Conservation (phyloP, 2,888 invertebrate genomes). For the Eudemis profundana region DNA sequence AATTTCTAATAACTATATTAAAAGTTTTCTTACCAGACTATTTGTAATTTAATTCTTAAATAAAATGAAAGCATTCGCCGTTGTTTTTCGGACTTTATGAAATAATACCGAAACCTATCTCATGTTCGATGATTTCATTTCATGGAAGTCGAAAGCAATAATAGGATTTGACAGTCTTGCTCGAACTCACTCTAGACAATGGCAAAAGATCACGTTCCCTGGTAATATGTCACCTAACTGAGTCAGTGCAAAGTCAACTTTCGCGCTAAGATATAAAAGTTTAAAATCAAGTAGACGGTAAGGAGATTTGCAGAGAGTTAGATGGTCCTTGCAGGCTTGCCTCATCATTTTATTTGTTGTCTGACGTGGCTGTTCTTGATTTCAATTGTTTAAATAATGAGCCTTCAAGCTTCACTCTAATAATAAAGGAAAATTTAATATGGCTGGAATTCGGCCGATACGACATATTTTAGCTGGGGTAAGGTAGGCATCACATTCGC, state of each 20-base stretch:
- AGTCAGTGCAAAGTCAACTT: background rate
- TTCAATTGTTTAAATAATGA: constrained; percentile 36
- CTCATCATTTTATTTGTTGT: constrained; percentile 21
- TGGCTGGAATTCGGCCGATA: background rate
- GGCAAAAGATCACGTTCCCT: background rate
- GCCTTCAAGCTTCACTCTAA: constrained; percentile 9
- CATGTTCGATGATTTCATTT: constrained; percentile 8
- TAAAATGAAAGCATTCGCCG: background rate
- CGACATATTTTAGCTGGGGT: background rate
- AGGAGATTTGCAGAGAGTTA: constrained; percentile 3
- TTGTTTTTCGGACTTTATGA: background rate
- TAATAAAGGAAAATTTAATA: constrained; percentile 11
- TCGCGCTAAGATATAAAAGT: background rate
- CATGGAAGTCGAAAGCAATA: constrained; percentile 17
- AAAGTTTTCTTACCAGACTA: too few relatives aligned
- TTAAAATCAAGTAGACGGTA: background rate
- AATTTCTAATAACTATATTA: too few relatives aligned
- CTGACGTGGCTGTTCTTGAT: constrained; percentile 27
- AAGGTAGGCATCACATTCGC: background rate
- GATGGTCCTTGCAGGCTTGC: constrained; percentile 7
- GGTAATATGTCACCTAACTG: background rate
- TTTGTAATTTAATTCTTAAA: too few relatives aligned
- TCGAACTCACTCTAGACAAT: background rate
- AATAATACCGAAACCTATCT: background rate
- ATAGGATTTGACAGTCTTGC: background rate